Base-by-base conservation (phyloP, 2,888 invertebrate genomes). In the Mamestra brassicae region DNA sequence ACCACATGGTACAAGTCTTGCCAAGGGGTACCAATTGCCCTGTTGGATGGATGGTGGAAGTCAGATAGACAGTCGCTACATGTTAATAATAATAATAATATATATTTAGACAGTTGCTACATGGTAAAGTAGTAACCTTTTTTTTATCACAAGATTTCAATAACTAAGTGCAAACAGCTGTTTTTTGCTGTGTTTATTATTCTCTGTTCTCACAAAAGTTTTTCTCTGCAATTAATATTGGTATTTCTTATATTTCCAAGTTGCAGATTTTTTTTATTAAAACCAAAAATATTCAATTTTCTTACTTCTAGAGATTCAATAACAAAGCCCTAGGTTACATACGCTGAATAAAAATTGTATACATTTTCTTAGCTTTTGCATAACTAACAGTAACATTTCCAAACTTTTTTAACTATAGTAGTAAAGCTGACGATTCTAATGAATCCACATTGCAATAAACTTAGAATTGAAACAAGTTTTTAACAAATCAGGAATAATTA, bases 401-500 rank as follows among this genome's bases (percentile, higher is more conserved):
- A 61, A 36, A 15, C 17, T 61, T 45, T 74, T 63, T 17, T 6
- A 11, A 2, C 1, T 0, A 3, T 38, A 26, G 13, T 17, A 50
- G 10, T 26, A 50, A 15, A 13, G 10, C 36, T 13, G 13, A 45
- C 13, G 42, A 42, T 65, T 76, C 47, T 34, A 71, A 63, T 42
- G n/a, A 65, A 57, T 42, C 13, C 38, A 64, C n/a, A 57, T 34
- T 15, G 26, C 26, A 47, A 38, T 55, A 38, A 64, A 47, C 38
- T 64, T 38, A 36, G 50, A 66, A 65, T 57, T 42, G 38, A 60
- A 60, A 69, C 15, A 34, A 78, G 10, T 42, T 78, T 11, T 54
- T n/a, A 78, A 42, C 45, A 52, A 76, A 58, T 36, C 52, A 52
- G 17, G 52, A 68, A 26, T 76, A 57, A 42, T 34, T 76, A 36